Evolutionary conservation across 1,140 invertebrate genomes (phyloP), one percentile per base, ranked within the genome.

Genomic region (Drosophila suzukii): DNA sequence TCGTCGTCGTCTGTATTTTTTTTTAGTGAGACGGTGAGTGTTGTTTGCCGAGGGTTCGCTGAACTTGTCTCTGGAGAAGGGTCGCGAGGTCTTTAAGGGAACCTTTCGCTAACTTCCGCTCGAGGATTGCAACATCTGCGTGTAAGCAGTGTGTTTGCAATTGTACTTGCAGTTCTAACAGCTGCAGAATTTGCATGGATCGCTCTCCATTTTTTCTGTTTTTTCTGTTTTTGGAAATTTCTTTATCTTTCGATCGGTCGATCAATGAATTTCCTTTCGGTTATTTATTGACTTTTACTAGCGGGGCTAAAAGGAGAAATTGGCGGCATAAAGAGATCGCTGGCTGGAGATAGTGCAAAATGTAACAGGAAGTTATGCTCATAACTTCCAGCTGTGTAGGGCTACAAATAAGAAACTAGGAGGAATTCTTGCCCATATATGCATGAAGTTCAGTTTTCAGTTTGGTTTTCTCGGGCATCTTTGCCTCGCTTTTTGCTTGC

Each of bases 71-170:
- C 27, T 63, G 51, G 39, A 66, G 46, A 75, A 66, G 61, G 68
- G 68, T 71, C 66, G 44, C 43, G 6, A 34, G 43, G 43, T 46
- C 47, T 49, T 46, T 39, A 57, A 62, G 73, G 78, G 70, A 79
- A 89, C 84, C 84, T 88, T 88, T 88, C 83, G 84, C 83, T 89
- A 88, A 88, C 83, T 88, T 88, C 83, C 83, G 83, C 75, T 75
- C 63, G 71, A 49, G 79, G 65, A 86, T 83, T 88, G 83, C 78
- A 88, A 83, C 83, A 86, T 86, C 83, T 86, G 83, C 83, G 79
- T 67, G 73, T 53, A 75, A 55, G 61, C 61, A 62, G 73, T 62
- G 62, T 75, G 73, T 6, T 10, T 75, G 73, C 63, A 78, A 78
- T 78, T 77, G 67, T 73, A 81, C 50, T 81, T 61, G 24, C 30